Conservation (phyloP, 2,113 vertebrate genomes). For the Pseudonaja textilis region DNA sequence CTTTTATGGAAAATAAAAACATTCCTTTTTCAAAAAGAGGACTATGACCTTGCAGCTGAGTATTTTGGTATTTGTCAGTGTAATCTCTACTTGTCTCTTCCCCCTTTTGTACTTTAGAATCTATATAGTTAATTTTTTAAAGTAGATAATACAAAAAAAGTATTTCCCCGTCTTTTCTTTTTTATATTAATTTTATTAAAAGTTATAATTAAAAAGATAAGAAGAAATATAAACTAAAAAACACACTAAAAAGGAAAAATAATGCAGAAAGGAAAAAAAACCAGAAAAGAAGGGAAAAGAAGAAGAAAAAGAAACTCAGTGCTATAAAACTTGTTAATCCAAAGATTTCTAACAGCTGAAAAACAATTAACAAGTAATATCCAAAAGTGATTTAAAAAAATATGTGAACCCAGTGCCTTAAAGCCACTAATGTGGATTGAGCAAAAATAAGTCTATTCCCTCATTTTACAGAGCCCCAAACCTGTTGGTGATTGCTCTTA, state of each 20-base stretch:
- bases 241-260: background rate
- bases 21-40: slow-evolving; percentile 1
- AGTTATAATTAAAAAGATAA: background rate
- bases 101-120: slow-evolving; percentile 10
- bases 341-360: background rate
- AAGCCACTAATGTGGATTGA: background rate
- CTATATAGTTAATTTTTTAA: background rate
- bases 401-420: background rate
- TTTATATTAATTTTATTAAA: background rate
- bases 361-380: background rate
- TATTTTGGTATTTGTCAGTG: slow-evolving; percentile 1
- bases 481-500: background rate
- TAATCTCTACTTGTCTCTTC: background rate
- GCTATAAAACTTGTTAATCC: background rate
- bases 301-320: background rate
- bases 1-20: slow-evolving; percentile 10
- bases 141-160: background rate
- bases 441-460: background rate
- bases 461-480: background rate
- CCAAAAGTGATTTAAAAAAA: background rate
- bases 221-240: background rate
- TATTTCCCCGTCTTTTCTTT: slow-evolving; percentile 12
- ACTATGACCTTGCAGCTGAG: background rate
- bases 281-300: background rate
- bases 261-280: background rate